Evolutionary conservation across 2,113 vertebrate species (phyloP).

Genomic region (Sinocyclocheilus anophthalmus): DNA sequence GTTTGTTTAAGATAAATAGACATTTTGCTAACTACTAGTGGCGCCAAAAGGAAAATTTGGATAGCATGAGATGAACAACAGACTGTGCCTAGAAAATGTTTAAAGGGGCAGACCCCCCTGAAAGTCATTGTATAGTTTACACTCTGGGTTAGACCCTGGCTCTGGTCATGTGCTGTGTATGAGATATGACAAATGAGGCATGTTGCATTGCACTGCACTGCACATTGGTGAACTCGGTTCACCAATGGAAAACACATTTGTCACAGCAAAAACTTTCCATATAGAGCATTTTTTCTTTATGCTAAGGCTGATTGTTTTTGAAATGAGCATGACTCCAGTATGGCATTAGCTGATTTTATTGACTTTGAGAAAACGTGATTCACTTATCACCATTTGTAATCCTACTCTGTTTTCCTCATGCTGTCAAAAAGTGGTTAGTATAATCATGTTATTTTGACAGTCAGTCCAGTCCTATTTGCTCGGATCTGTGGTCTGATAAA

Average conservation of each 20-base stretch:
- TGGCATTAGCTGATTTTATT: constrained; percentile 17
- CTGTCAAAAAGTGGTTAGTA: constrained; percentile 23
- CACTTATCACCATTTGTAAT: constrained; percentile 5
- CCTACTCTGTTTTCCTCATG: constrained; percentile 7
- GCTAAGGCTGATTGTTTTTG: constrained; percentile 23
- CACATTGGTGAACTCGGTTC: background rate
- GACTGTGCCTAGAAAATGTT: background rate
- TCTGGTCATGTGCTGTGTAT: background rate
- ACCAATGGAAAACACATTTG: background rate
- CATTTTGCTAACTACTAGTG: background rate
- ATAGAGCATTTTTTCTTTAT: background rate
- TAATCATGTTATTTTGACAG: constrained; percentile 27
- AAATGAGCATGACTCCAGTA: background rate
- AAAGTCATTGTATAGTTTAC: background rate
- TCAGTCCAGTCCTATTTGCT: background rate
- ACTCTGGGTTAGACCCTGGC: background rate
- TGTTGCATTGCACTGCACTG: background rate
- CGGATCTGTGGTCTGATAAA: constrained; percentile 8
- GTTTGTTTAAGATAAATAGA: background rate
- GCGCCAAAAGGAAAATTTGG: background rate
- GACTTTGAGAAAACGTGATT: constrained; percentile 30
- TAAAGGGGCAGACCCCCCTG: background rate
- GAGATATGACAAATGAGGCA: constrained; percentile 15
- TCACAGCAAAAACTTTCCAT: constrained; percentile 6
- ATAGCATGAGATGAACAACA: background rate